Percentiles rank a stretch among this genome's conserved stretches.
Conservation (phyloP, 2,113 vertebrate species). For the Marmota flaviventris region DNA sequence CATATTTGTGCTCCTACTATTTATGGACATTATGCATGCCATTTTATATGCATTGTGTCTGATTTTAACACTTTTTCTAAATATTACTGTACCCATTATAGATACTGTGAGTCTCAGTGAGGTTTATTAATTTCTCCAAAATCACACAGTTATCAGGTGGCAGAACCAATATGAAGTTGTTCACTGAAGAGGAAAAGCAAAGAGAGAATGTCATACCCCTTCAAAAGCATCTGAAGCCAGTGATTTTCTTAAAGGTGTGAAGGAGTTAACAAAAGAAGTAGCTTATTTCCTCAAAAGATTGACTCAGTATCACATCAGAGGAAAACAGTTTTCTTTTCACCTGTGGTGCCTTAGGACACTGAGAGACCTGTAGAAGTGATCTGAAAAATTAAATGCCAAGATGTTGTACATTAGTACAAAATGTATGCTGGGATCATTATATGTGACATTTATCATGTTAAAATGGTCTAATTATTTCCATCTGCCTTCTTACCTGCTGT, state of each 20-base stretch:
- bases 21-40: background rate
- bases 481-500: constrained; percentile 22
- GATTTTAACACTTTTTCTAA: constrained; percentile 58
- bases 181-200: background rate
- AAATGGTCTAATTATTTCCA: background rate
- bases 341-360: background rate
- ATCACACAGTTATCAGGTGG: background rate
- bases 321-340: background rate
- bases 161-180: background rate
- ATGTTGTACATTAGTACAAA: constrained; percentile 26
- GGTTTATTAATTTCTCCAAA: constrained; percentile 13
- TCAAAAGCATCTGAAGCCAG: background rate
- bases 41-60: background rate
- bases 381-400: constrained; percentile 8
- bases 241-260: constrained; percentile 9
- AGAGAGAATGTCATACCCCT: background rate
- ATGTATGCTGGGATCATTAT: background rate
- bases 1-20: background rate
- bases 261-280: background rate
- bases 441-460: background rate
- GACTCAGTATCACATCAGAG: background rate
- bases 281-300: background rate
- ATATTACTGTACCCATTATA: background rate
- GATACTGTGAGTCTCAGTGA: background rate
- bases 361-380: constrained; percentile 7